Evolutionary conservation across 2,113 vertebrate genomes (phyloP).

Genomic region (Paracanthobrama guichenoti): DNA sequence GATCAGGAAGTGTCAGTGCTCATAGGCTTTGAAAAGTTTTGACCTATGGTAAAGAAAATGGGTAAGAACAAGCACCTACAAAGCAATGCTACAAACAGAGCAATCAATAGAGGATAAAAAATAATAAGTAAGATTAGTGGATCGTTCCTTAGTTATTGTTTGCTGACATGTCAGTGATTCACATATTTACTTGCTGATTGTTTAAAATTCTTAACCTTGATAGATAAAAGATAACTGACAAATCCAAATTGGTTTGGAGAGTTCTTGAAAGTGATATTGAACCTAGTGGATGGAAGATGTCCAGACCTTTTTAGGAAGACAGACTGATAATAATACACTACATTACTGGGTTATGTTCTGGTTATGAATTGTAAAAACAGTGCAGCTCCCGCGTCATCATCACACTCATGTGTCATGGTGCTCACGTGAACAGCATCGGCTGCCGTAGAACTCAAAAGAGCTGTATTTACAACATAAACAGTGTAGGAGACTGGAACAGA

Average conservation of each 20-base stretch:
- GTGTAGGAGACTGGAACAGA: too few relatives aligned
- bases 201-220: not conserved
- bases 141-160: not conserved
- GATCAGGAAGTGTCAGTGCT: not conserved
- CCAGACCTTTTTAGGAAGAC: too few relatives aligned
- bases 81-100: not conserved
- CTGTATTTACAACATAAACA: too few relatives aligned
- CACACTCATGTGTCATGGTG: too few relatives aligned
- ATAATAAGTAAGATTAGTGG: not conserved
- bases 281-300: not conserved
- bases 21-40: not conserved
- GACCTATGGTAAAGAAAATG: not conserved
- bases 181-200: not conserved
- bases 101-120: not conserved
- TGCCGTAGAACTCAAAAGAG: too few relatives aligned
- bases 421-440: too few relatives aligned
- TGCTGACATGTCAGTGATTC: not conserved
- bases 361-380: too few relatives aligned
- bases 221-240: not conserved
- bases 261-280: not conserved
- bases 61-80: not conserved
- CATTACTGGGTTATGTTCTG: not conserved
- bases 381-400: too few relatives aligned
- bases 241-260: not conserved
- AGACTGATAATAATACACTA: not conserved